Base-by-base conservation (phyloP, 1,140 invertebrate genomes). In the Penaeus japonicus region DNA sequence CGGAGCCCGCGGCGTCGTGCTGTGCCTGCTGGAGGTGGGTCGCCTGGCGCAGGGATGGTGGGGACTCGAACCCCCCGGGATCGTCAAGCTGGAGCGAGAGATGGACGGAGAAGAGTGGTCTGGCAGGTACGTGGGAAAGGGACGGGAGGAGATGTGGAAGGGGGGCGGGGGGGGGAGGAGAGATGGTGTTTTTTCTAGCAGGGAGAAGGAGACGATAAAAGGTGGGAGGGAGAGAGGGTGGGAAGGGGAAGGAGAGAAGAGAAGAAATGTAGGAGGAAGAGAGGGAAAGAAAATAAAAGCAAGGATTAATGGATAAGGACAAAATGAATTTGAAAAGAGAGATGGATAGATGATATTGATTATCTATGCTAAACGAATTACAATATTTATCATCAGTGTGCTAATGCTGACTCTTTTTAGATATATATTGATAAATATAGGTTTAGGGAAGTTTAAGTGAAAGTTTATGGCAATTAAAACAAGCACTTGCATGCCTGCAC, bases 31-130 rank as follows among this genome's bases (percentile, higher is more conserved):
- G 93, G 97, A 98, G 92, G 95, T 98, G 65, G 96, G 96, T 1
- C 94, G 97, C 73, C 94, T 98, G 70, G 97, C 96, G 3, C 91
- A 93, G 22, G 95, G 96, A 18, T 94, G 94, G 91, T 96, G 94
- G 92, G 94, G 95, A 1, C 93, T 98, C 90, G 96, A 97, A 92
- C 97, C 97, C 0, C 97, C 97, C 0, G 96, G 96, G n/a, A 93
- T 98, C 78, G 96, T 98, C 57, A 95, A 97, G 92, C 93, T 98
- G 90, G 97, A 98, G 93, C 95, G 96, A 91, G 97, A 99, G 93
- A 98, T 99, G 84, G 97, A 96, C 22, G 87, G 87, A 22, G 87
- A 90, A 55, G 90, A 90, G 73, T 90, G 90, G 84, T 89, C 87
- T 92, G 92, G 35, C 93, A 94, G 91, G 93, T 91, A 90, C 80